These are phyloP conservation scores for Kryptolebias marmoratus DNA, from an alignment of 2,113 vertebrate genomes.

Conservation along the genomic window DNA sequence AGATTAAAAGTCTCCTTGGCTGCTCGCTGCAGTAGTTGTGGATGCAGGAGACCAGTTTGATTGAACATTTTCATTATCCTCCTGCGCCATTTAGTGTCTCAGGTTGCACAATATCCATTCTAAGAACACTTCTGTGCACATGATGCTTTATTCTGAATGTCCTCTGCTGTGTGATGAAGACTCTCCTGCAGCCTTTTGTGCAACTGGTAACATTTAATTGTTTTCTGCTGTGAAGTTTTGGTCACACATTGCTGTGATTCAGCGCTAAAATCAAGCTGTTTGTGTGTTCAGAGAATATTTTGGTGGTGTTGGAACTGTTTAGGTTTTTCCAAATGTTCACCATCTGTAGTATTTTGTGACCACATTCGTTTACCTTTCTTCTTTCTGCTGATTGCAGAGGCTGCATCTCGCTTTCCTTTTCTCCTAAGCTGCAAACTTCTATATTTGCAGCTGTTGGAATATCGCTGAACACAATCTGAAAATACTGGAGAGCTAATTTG, in stretches of 20 bases:
- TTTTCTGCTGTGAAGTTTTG: neutral
- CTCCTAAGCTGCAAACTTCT: neutral
- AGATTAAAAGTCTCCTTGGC: neutral
- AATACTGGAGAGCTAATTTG: slow-evolving; percentile 14
- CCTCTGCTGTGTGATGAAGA: neutral
- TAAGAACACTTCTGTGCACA: neutral
- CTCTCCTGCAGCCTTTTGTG: neutral
- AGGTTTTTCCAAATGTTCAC: slow-evolving; percentile 35
- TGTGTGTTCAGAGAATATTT: neutral
- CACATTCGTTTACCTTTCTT: slow-evolving; percentile 15
- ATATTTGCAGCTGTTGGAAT: slow-evolving; percentile 16
- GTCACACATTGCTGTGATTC: slow-evolving; percentile 4
- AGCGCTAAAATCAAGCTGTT: neutral
- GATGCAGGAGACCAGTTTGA: neutral
- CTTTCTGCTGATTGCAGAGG: slow-evolving; percentile 4
- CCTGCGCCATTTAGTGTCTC: too few species aligned
- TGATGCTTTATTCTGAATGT: neutral
- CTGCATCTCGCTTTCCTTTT: neutral
- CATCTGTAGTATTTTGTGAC: slow-evolving; percentile 19
- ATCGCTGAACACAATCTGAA: neutral
- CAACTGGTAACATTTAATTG: neutral
- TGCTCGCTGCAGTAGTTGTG: neutral
- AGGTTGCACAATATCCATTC: too few species aligned
- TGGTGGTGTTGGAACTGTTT: slow-evolving; percentile 10
- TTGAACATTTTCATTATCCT: too few species aligned